phyloP scores from a whole-genome alignment of 2,888 invertebrate genomes.

The Spialia ferax region DNA sequence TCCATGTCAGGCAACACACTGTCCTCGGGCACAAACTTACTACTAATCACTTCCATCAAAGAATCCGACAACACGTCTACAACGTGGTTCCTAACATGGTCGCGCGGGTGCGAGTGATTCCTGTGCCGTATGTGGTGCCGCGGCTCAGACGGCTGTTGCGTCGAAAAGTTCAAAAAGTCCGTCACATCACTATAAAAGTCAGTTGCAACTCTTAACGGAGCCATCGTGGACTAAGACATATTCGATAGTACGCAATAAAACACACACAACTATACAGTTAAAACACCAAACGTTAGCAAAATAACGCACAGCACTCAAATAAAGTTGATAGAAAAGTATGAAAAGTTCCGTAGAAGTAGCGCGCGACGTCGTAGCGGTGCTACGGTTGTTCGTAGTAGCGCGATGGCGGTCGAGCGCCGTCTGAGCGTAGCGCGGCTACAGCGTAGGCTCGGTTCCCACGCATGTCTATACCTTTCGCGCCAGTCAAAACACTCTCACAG shows the following conservation, averaged over 20 bases:
- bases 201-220: slow-evolving; percentile 68
- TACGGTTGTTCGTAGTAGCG: slow-evolving; percentile 70
- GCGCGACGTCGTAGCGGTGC: slow-evolving; percentile 65
- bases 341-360: slow-evolving; percentile 71
- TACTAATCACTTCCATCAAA: slow-evolving; percentile 79
- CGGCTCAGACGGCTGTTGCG: slow-evolving; percentile 62
- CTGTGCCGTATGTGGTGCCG: slow-evolving; percentile 59
- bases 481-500: slow-evolving; percentile 31
- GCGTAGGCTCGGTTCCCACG: slow-evolving; percentile 69
- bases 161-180: slow-evolving; percentile 70
- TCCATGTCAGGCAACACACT: slow-evolving; percentile 77
- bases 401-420: slow-evolving; percentile 77
- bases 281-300: slow-evolving; percentile 60
- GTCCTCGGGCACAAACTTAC: slow-evolving; percentile 72
- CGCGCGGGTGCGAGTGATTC: slow-evolving; percentile 68
- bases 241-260: slow-evolving; percentile 44
- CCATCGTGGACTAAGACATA: slow-evolving; percentile 61
- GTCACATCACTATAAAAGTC: slow-evolving; percentile 62
- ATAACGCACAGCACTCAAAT: slow-evolving; percentile 51
- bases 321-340: slow-evolving; percentile 71
- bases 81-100: slow-evolving; percentile 64
- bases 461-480: slow-evolving; percentile 72
- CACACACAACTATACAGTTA: slow-evolving; percentile 49
- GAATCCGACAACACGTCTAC: slow-evolving; percentile 79
- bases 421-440: slow-evolving; percentile 69